Evolutionary conservation across 2,797 vertebrate species (phyloP), one percentile per base, ranked within the genome.

Genomic region (Crenichthys baileyi): DNA sequence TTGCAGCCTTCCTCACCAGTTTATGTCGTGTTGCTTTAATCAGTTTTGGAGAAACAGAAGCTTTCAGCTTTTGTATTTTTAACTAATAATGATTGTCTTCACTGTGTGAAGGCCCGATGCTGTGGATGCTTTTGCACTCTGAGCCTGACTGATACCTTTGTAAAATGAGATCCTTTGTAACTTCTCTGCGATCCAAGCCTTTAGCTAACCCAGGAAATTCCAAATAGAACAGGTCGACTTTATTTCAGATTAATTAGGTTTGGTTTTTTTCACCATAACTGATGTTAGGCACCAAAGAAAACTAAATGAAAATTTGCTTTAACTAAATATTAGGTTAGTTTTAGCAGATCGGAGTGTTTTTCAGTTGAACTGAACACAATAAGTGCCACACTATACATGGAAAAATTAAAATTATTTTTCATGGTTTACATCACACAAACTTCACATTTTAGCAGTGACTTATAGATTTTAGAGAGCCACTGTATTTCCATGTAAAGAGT

Each of bases 401-500:
- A 39, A 67, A 60, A 41, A 24, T 12, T 11, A 0, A 63, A 63
- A 41, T 67, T 0, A 67, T 24, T 41, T 12, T 24, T 67, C 61
- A 18, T 36, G 7, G 6, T 1, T 20, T 26, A 46, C 67, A 26
- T 26, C 22, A 44, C 63, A 41, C 4, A 41, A 67, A 31, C 63
- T 41, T 67, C 12, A 46, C 13, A 70, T 46, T 44, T 70, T 70
- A 67, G 46, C 5, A 46, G 24, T 5, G 22, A 26, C 41, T 68
- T 44, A 39, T 24, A 44, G 22, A 68, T 24, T 11, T 24, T 41
- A 24, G 53, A 55, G 53, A 22, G 53, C 22, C 53, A 24, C 65
- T 50, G 7, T 61, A 72, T 68, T 83, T 72, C 53, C 15, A 46
- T 60, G 55, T 61, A 70, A 61, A 79, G 56, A 77, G 50, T 29